Percentiles rank a stretch among this genome's conserved stretches.
phyloP scores from a whole-genome alignment of 2,888 invertebrate species.

The Bhutanitis thaidina region DNA sequence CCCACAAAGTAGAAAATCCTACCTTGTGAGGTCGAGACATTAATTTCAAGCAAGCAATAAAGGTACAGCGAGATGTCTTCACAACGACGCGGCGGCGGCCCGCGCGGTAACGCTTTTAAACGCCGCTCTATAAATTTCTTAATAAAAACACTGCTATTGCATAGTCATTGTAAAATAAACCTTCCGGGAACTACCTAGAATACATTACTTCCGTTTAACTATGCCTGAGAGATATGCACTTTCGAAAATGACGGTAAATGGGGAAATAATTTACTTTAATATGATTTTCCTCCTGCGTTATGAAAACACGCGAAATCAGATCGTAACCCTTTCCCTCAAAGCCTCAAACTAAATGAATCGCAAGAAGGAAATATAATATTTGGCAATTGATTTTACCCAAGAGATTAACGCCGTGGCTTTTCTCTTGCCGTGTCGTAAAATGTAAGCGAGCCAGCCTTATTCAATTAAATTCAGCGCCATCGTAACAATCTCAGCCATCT shows the following conservation, averaged over 20 bases:
- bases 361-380: conserved; percentile 59
- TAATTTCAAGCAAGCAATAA: conserved; percentile 78
- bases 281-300: conserved; percentile 56
- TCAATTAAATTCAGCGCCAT: conserved; percentile 75
- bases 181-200: conserved; percentile 44
- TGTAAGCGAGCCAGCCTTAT: conserved; percentile 75
- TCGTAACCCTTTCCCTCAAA: conserved; percentile 46
- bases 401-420: conserved; percentile 72
- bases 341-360: conserved; percentile 36
- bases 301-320: conserved; percentile 41
- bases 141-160: conserved; percentile 54
- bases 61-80: conserved; percentile 69
- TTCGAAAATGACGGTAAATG: conserved; percentile 59
- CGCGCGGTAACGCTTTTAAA: conserved; percentile 59
- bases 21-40: conserved; percentile 66
- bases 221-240: conserved; percentile 52
- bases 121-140: conserved; percentile 67
- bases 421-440: conserved; percentile 63
- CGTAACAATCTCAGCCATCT: conserved; percentile 71
- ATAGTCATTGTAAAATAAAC: conserved; percentile 49
- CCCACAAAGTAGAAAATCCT: conserved; percentile 69
- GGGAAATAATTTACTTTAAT: conserved; percentile 73
- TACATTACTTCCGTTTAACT: conserved; percentile 33
- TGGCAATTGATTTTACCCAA: conserved; percentile 72
- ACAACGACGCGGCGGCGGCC: conserved; percentile 37